These are phyloP conservation scores for Scaeva pyrastri DNA, from an alignment of 2,888 invertebrate species.

Conservation along the genomic window DNA sequence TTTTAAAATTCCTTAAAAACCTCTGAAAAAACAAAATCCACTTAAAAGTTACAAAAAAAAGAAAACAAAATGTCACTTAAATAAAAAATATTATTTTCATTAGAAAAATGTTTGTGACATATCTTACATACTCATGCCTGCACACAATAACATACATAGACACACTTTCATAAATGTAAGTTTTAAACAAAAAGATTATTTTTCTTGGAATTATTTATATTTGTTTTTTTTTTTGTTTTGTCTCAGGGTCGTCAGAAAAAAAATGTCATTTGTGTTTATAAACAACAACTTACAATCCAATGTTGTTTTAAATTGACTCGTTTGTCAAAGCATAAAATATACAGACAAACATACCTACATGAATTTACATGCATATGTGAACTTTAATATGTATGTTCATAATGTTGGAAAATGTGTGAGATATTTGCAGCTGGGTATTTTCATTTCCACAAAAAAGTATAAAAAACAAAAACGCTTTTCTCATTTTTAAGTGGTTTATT, in stretches of 20 bases:
- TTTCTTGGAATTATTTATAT: background rate
- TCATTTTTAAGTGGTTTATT: slow-evolving; percentile 5
- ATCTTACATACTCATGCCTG: too few species aligned
- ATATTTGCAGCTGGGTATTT: too few species aligned
- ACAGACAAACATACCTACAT: background rate
- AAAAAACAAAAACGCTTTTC: background rate
- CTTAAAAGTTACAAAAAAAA: background rate
- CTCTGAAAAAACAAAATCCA: background rate
- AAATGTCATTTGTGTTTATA: background rate
- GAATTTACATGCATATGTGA: too few species aligned
- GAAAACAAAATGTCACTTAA: background rate
- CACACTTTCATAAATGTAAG: background rate
- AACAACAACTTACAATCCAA: background rate
- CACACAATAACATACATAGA: background rate
- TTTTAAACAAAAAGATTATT: background rate
- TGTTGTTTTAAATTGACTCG: background rate
- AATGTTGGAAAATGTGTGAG: too few species aligned
- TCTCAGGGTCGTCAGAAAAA: background rate
- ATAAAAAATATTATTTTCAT: background rate
- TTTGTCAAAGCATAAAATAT: background rate
- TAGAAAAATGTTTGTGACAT: background rate
- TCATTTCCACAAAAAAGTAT: too few species aligned
- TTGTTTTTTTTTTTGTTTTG: background rate
- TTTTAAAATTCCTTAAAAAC: too few species aligned
- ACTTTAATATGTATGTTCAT: too few species aligned